Percentiles rank a stretch among this genome's conserved stretches.
Conservation (phyloP, 2,797 vertebrate species). For the Chromobotia macracanthus region DNA sequence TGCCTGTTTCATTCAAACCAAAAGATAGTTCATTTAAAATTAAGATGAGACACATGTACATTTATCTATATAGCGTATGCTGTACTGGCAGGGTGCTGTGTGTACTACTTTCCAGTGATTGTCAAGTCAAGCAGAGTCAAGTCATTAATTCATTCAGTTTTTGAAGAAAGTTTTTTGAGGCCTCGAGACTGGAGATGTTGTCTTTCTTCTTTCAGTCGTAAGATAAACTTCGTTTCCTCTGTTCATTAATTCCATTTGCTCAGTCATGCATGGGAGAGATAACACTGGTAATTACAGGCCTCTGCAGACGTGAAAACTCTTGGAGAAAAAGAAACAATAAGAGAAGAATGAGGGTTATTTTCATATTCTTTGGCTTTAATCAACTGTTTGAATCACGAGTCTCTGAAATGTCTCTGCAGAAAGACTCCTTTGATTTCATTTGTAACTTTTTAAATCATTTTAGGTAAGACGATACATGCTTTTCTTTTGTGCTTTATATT, state of each 20-base stretch:
- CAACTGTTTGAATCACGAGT: constrained; percentile 4
- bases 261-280: constrained; percentile 48
- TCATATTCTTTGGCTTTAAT: neutral
- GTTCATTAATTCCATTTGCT: constrained; percentile 48
- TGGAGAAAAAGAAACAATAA: constrained; percentile 8
- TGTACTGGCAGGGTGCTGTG: neutral
- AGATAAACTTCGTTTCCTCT: constrained; percentile 26
- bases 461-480: neutral
- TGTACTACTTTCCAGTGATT: constrained; percentile 25
- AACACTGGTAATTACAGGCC: constrained; percentile 42
- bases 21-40: neutral
- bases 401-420: neutral
- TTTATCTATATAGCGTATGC: neutral
- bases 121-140: constrained; percentile 27
- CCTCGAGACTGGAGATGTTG: constrained; percentile 19
- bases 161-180: constrained; percentile 14
- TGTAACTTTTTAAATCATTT: neutral
- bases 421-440: neutral
- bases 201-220: constrained; percentile 34
- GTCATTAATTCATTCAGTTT: constrained; percentile 37
- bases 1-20: neutral
- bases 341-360: constrained; percentile 37
- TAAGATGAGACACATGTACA: neutral
- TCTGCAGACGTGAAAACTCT: constrained; percentile 33
- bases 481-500: too few species aligned